Evolutionary conservation across 2,797 vertebrate genomes (phyloP).

Genomic region (Mionectes olivaceus): DNA sequence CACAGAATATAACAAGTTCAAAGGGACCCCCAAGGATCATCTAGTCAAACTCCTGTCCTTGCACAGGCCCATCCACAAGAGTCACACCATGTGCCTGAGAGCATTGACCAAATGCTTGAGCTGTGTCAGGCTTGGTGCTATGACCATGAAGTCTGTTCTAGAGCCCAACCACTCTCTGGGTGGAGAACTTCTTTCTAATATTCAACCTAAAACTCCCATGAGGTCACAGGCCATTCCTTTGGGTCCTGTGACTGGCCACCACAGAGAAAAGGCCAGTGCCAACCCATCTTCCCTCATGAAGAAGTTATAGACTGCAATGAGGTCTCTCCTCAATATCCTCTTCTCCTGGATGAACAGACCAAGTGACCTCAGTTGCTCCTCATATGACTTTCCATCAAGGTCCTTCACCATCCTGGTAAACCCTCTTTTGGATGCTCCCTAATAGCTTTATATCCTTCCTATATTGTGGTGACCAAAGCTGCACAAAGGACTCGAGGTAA

Average conservation of each 20-base stretch:
- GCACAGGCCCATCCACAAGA: background rate
- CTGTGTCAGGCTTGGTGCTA: background rate
- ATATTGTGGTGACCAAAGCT: accelerated
- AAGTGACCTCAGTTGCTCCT: background rate
- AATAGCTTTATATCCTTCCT: too few species aligned
- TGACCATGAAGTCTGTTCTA: background rate
- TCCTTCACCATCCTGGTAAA: background rate
- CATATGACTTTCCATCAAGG: background rate
- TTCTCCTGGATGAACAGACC: background rate
- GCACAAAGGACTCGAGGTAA: background rate
- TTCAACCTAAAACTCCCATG: background rate
- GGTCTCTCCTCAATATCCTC: background rate
- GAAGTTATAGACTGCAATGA: background rate
- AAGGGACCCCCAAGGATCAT: background rate
- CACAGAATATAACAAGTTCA: background rate
- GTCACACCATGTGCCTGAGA: background rate
- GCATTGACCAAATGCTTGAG: background rate
- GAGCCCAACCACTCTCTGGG: accelerated
- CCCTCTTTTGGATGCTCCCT: background rate
- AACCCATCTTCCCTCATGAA: background rate
- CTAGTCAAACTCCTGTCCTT: background rate
- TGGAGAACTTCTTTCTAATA: background rate
- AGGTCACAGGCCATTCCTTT: background rate
- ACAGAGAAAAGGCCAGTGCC: too few species aligned
- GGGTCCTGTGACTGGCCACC: background rate